Percentiles rank a stretch among this genome's conserved stretches.
Evolutionary conservation across 1,140 invertebrate species (phyloP).

Genomic region (Meteorus sp.): DNA sequence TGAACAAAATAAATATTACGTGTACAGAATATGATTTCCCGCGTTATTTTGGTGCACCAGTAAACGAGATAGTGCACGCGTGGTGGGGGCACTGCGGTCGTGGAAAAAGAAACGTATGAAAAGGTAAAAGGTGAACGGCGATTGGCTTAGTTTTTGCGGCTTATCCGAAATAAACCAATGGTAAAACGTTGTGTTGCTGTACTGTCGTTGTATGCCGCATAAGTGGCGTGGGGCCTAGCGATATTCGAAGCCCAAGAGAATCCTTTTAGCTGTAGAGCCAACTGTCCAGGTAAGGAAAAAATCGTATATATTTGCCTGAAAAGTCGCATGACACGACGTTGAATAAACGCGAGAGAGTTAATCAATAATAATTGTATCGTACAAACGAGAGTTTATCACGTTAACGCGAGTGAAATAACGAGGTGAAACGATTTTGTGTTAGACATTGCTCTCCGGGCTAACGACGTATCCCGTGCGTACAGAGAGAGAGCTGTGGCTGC

Average conservation of each 20-base stretch:
- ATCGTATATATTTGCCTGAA: slow-evolving; percentile 58
- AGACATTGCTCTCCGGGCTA: not conserved
- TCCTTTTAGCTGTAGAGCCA: slow-evolving; percentile 62
- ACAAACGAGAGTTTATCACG: not conserved
- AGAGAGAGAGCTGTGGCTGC: not conserved
- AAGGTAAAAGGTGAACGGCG: slow-evolving; percentile 53
- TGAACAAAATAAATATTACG: too few relatives aligned
- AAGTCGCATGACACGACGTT: slow-evolving; percentile 23
- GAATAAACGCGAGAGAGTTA: slow-evolving; percentile 3
- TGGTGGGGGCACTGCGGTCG: slow-evolving; percentile 11
- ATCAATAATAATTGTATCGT: not conserved
- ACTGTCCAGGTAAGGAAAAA: slow-evolving; percentile 63
- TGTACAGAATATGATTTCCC: too few relatives aligned
- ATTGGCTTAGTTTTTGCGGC: slow-evolving; percentile 66
- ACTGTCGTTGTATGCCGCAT: slow-evolving; percentile 60
- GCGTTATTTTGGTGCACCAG: not conserved
- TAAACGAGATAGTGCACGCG: too few relatives aligned
- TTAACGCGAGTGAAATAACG: slow-evolving; percentile 14
- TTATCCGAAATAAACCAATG: slow-evolving; percentile 66
- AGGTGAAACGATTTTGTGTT: slow-evolving; percentile 12
- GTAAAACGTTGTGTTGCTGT: slow-evolving; percentile 54
- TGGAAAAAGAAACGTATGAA: slow-evolving; percentile 59
- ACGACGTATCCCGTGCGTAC: slow-evolving; percentile 1
- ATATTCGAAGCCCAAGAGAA: slow-evolving; percentile 63
- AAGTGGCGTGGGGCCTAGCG: slow-evolving; percentile 65